Conservation (phyloP, 2,113 vertebrate species). For the Dicrurus megarhynchus region DNA sequence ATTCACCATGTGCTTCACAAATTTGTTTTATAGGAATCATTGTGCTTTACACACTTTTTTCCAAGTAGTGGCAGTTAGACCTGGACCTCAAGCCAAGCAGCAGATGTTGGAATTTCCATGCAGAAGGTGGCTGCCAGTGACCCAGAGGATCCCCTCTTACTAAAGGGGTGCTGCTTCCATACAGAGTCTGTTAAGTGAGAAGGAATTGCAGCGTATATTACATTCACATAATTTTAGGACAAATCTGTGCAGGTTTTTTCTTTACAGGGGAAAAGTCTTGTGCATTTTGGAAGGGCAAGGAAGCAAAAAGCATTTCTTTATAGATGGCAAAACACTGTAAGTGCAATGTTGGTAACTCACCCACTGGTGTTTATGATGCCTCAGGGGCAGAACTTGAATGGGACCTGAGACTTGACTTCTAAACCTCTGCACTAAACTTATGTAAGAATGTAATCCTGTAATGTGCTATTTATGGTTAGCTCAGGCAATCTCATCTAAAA, state of each 20-base stretch:
- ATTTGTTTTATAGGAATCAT: not conserved
- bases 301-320: not conserved
- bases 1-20: not conserved
- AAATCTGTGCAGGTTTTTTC: not conserved
- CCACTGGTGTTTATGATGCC: not conserved
- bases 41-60: not conserved
- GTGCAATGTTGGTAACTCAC: not conserved
- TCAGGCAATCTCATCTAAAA: not conserved
- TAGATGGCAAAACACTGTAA: not conserved
- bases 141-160: not conserved
- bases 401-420: not conserved
- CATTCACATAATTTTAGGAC: not conserved
- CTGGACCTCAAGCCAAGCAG: not conserved
- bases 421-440: not conserved
- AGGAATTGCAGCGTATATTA: not conserved
- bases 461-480: not conserved
- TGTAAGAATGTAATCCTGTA: not conserved
- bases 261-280: not conserved
- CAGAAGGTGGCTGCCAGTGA: not conserved
- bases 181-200: not conserved
- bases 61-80: not conserved
- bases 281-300: not conserved
- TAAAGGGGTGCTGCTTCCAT: not conserved
- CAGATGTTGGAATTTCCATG: not conserved
- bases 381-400: not conserved